Conservation (phyloP, 1,140 invertebrate genomes). For the Formica exsecta region DNA sequence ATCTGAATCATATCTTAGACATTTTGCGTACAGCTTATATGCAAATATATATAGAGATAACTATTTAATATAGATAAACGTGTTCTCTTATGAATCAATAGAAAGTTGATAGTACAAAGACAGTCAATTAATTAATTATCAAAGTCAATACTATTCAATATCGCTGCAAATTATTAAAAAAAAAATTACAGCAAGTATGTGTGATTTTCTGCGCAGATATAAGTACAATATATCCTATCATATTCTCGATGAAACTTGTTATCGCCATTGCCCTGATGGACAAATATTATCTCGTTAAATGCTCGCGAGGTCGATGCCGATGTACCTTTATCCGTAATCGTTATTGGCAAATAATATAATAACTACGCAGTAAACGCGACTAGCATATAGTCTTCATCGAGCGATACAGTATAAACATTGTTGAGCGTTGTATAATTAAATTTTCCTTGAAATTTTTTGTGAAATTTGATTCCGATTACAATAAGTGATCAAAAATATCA, state of each 20-base stretch:
- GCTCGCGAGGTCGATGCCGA: not conserved
- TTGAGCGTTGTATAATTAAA: not conserved
- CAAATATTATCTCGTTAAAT: conserved; percentile 34
- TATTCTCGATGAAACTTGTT: not conserved
- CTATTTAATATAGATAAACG: not conserved
- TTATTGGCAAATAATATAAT: conserved; percentile 9
- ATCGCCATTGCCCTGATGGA: not conserved
- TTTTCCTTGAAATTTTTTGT: not conserved
- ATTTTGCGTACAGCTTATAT: not conserved
- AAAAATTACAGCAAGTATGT: too few species aligned
- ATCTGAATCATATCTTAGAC: not conserved
- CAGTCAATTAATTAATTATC: not conserved
- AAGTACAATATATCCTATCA: not conserved
- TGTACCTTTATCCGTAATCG: not conserved
- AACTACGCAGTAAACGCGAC: conserved; percentile 16
- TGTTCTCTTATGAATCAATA: not conserved
- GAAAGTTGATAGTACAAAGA: not conserved
- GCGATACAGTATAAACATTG: conserved; percentile 3
- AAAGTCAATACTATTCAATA: conserved; percentile 1
- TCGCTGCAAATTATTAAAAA: not conserved
- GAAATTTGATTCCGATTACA: not conserved
- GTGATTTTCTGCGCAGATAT: too few species aligned
- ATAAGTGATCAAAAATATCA: conserved; percentile 1
- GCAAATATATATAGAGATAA: not conserved
- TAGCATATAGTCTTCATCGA: conserved; percentile 11